Evolutionary conservation across 1,140 invertebrate species (phyloP).

Genomic region (Patella vulgata): DNA sequence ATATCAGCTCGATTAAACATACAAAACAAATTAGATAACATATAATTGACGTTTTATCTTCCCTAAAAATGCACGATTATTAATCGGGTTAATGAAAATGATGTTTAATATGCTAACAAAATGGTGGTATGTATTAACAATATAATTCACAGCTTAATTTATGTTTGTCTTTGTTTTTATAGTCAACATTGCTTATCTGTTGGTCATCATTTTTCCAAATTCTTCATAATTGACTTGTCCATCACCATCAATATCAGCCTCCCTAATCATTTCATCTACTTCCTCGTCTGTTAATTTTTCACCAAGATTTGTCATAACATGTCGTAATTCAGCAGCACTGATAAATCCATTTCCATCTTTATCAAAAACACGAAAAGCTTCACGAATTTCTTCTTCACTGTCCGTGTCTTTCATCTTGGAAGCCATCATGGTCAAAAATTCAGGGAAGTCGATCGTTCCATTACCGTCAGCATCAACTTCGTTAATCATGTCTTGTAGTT

Average conservation of each 20-base stretch:
- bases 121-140: too few species aligned
- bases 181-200: too few species aligned
- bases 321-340: slow-evolving; percentile 38
- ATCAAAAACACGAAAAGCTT: slow-evolving; percentile 98
- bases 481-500: slow-evolving; percentile 99
- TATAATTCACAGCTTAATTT: too few species aligned
- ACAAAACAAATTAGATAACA: too few species aligned
- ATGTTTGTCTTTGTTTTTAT: too few species aligned
- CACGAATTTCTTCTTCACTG: slow-evolving; percentile 98
- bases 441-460: slow-evolving; percentile 98
- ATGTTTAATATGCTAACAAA: too few species aligned
- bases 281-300: slow-evolving; percentile 90
- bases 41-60: too few species aligned
- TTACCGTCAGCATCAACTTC: slow-evolving; percentile 99
- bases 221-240: slow-evolving; percentile 49
- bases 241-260: slow-evolving; percentile 89
- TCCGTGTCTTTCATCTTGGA: slow-evolving; percentile 99
- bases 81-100: too few species aligned
- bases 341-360: slow-evolving; percentile 92
- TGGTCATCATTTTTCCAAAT: slow-evolving; percentile 2
- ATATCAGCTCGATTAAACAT: too few species aligned
- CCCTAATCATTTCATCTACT: slow-evolving; percentile 91
- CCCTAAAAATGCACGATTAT: too few species aligned
- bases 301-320: slow-evolving; percentile 90
- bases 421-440: slow-evolving; percentile 83